These are phyloP conservation scores for Heteromormyrus szaboi DNA, from an alignment of 2,797 vertebrate species.

Conservation along the genomic window DNA sequence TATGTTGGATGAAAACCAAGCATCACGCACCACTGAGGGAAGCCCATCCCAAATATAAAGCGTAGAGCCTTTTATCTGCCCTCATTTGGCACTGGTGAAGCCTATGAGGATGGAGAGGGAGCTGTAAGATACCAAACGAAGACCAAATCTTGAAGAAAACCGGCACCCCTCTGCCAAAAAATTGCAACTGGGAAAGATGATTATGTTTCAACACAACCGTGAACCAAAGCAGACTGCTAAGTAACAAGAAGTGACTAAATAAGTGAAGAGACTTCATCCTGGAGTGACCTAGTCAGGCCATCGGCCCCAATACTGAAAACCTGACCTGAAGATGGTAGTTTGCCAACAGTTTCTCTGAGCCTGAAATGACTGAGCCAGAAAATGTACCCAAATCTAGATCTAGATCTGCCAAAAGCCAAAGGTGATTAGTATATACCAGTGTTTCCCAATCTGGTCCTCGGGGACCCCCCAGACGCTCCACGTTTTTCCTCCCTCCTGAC, in stretches of 20 bases:
- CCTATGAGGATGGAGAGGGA: neutral
- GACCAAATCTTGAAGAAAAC: neutral
- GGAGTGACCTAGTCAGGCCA: neutral
- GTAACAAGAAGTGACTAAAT: neutral
- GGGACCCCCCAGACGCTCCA: neutral
- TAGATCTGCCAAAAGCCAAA: neutral
- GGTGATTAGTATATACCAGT: neutral
- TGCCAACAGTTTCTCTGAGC: neutral
- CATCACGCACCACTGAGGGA: neutral
- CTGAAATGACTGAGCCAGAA: neutral
- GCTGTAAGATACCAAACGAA: neutral
- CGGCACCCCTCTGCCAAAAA: neutral
- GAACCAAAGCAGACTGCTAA: constrained; percentile 4
- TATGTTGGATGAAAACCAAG: constrained; percentile 1
- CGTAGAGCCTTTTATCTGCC: neutral
- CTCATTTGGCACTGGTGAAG: neutral
- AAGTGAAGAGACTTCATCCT: neutral
- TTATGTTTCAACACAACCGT: neutral
- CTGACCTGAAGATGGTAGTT: neutral
- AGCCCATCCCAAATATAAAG: neutral
- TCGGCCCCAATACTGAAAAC: neutral
- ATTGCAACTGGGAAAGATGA: neutral
- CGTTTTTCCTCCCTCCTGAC: neutral
- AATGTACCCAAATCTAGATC: neutral
- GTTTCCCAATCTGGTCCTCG: neutral